Evolutionary conservation across 2,113 vertebrate species (phyloP).

Genomic region (Naja naja): DNA sequence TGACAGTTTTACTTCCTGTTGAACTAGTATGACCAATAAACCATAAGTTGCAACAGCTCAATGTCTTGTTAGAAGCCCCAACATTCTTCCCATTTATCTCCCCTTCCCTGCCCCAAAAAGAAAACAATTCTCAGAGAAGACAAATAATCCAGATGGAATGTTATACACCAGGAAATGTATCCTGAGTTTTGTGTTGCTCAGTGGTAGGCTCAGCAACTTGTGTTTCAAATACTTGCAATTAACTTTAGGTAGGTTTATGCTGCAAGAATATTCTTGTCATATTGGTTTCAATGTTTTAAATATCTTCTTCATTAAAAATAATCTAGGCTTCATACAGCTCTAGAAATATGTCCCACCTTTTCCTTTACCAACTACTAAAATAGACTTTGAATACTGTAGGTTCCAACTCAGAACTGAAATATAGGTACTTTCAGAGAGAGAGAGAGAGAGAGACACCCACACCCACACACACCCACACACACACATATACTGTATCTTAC

Average conservation of each 20-base stretch:
- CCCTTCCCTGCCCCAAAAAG: fast-evolving
- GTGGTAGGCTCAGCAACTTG: not conserved
- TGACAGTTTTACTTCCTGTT: not conserved
- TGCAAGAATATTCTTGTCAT: not conserved
- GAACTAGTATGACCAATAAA: not conserved
- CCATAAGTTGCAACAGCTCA: not conserved
- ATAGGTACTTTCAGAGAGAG: not conserved
- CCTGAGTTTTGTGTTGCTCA: not conserved
- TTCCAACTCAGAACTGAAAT: fast-evolving
- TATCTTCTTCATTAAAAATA: not conserved
- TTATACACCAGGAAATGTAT: not conserved
- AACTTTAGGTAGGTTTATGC: not conserved
- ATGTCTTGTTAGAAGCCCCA: not conserved
- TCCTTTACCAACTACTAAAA: not conserved
- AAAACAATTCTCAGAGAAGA: not conserved
- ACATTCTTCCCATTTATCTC: not conserved
- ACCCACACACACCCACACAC: not conserved
- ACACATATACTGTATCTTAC: not conserved
- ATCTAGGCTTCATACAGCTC: not conserved
- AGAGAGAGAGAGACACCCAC: too few species aligned
- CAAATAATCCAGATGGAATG: not conserved
- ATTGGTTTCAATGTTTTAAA: not conserved
- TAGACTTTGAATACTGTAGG: not conserved
- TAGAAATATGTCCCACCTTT: not conserved
- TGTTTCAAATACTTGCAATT: not conserved